Conservation (phyloP, 1,140 invertebrate genomes). For the Megalopta genalis region DNA sequence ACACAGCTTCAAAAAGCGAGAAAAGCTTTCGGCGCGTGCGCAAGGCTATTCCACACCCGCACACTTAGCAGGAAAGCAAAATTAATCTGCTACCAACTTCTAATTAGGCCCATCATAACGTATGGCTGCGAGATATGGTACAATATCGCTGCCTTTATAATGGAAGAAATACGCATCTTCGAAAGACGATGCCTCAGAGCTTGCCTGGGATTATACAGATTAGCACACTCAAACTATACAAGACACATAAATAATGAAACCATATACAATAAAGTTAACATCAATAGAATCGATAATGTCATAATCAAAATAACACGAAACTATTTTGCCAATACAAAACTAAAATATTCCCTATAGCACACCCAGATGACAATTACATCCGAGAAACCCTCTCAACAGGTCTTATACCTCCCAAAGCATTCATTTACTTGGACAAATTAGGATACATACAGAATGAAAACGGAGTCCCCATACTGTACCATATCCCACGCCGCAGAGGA, state of each 20-base stretch:
- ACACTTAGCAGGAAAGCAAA: too few species aligned
- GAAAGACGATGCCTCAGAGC: too few species aligned
- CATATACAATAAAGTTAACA: too few species aligned
- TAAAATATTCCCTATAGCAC: neutral
- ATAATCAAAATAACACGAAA: slow-evolving; percentile 57
- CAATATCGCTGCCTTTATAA: slow-evolving; percentile 46
- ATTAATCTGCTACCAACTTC: too few species aligned
- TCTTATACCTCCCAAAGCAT: slow-evolving; percentile 2
- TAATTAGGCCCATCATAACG: slow-evolving; percentile 53
- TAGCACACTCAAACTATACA: too few species aligned
- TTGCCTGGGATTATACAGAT: too few species aligned
- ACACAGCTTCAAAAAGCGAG: too few species aligned
- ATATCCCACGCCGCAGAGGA: slow-evolving; percentile 27
- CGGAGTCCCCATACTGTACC: slow-evolving; percentile 48
- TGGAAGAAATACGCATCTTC: too few species aligned
- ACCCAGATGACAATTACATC: slow-evolving; percentile 15
- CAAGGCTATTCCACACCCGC: too few species aligned
- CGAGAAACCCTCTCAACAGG: neutral
- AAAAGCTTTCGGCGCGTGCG: too few species aligned
- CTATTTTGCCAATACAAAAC: slow-evolving; percentile 19
- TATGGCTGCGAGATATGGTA: slow-evolving; percentile 61
- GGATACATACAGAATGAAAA: slow-evolving; percentile 43
- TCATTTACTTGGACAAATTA: slow-evolving; percentile 24
- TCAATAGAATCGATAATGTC: slow-evolving; percentile 56
- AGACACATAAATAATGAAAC: too few species aligned